Base-by-base conservation (phyloP, 2,797 vertebrate genomes). In the Chiloscyllium punctatum region DNA sequence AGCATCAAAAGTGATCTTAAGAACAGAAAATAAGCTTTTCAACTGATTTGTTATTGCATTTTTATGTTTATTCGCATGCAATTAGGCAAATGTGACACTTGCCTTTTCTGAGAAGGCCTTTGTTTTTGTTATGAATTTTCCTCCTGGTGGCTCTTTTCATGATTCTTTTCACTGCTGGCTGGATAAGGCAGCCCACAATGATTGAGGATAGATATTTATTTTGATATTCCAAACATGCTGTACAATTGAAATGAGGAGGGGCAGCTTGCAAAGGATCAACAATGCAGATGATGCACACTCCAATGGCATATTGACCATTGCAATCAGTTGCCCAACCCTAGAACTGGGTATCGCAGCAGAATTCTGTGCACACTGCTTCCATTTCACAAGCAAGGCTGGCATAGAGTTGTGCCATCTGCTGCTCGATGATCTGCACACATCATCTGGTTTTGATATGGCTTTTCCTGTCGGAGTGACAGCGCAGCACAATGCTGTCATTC, bases 351-450 rank as follows among this genome's bases (percentile, higher is more conserved):
- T 33, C 27, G 9, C 30, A 74, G 7, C 25, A 8, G 86, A 57
- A 30, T 57, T 53, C 51, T 57, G 13, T 88, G 48, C 48, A 48
- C 21, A 21, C 86, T 57, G 13, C 53, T 27, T 88, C 51, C 27
- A 88, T 21, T 88, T 88, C 86, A 53, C 1, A 88, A 18, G 86
- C 57, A 53, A 57, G 51, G 11, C 13, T 57, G 51, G 9, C 27
- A 88, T 11, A 62, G 51, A 57, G 25, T 88, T 57, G 25, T 62
- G 86, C 86, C 86, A 62, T 88, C 51, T 88, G 86, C 9, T 88
- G 53, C 86, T 88, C 86, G 88, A 57, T 88, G 86, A 88, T 88
- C 86, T 88, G 86, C 86, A 88, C 8, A 16, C 51, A 88, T 88
- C 86, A 57, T 88, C 86, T 88, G 86, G 3, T 57, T 88, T 27